Base-by-base conservation (phyloP, 2,888 invertebrate species). In the Mesorhabditis spiculigera region DNA sequence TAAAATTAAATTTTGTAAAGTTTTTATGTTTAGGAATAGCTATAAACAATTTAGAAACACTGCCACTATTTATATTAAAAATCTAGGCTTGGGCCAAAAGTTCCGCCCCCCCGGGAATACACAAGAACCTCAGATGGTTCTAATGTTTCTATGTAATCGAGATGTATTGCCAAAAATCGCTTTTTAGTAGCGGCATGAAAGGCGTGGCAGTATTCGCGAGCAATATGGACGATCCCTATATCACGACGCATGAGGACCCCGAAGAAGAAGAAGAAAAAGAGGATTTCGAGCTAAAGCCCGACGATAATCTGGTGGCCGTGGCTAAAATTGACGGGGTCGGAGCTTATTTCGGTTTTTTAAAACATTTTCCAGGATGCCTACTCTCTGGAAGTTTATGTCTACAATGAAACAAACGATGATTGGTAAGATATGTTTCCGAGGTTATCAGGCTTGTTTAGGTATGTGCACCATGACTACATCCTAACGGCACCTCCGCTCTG, bases 401-500 rank as follows among this genome's bases (percentile, higher is more conserved):
- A 93, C 87, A 96, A 97, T 87, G 92, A 93, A 86, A 90, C 90
- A 63, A 93, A 93, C 85, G 92, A 91, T 62, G 93, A 93, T 0
- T 90, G 95, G 74, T 98, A 13, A 13, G 58, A 95, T 85, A 92
- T 50, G 8, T 50, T 13, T 50, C 93, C 4, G n/a, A 50, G 8
- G 8, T 50, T 50, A 50, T 50, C n/a, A 50, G n/a, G 58, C 58
- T 50, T 50, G 28, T 28, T 50, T 50, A 50, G 58, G 58, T 50
- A 75, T 65, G 76, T 83, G 42, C 95, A 96, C 86, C 96, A 97
- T 86, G 95, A 97, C 87, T 90, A 94, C 72, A 88, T 94, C 42
- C 87, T 98, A 72, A 92, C 94, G 0, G 91, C 93, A 78, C 93
- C 93, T 86, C 95, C 96, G 0, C 88, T 97, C 10, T 93, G 93